Conservation (phyloP, 2,797 vertebrate species). For the Hafferia zeledoni region DNA sequence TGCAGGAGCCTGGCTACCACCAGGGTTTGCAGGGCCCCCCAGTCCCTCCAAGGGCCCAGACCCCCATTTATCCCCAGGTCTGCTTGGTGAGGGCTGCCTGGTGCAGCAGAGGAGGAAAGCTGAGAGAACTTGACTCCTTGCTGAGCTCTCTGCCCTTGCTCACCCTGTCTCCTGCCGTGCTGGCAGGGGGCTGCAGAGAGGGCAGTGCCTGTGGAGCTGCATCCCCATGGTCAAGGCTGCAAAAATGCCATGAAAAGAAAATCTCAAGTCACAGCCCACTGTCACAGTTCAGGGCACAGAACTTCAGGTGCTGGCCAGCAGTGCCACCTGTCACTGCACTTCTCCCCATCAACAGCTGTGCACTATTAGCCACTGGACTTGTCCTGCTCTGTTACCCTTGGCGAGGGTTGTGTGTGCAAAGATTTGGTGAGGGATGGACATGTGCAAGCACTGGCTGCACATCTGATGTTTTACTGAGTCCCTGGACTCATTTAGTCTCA, state of each 20-base stretch:
- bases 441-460: background rate
- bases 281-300: background rate
- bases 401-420: background rate
- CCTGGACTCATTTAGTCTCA: background rate
- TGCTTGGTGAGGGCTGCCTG: background rate
- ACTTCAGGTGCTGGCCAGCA: background rate
- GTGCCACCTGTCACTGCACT: background rate
- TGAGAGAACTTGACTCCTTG: background rate
- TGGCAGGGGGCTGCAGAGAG: background rate
- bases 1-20: background rate
- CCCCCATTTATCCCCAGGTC: background rate
- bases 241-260: background rate
- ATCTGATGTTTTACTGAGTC: background rate
- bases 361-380: background rate
- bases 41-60: background rate
- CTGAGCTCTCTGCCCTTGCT: background rate
- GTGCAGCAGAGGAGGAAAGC: background rate
- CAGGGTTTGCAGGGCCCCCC: background rate
- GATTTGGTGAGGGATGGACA: background rate
- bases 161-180: background rate
- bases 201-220: background rate
- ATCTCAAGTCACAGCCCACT: accelerated
- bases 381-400: background rate
- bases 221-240: background rate
- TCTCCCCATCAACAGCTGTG: background rate